A percentile compares a stretch with the other conserved stretches of the same genome.
Evolutionary conservation across 2,797 vertebrate genomes (phyloP).

Genomic region (Acomys russatus): DNA sequence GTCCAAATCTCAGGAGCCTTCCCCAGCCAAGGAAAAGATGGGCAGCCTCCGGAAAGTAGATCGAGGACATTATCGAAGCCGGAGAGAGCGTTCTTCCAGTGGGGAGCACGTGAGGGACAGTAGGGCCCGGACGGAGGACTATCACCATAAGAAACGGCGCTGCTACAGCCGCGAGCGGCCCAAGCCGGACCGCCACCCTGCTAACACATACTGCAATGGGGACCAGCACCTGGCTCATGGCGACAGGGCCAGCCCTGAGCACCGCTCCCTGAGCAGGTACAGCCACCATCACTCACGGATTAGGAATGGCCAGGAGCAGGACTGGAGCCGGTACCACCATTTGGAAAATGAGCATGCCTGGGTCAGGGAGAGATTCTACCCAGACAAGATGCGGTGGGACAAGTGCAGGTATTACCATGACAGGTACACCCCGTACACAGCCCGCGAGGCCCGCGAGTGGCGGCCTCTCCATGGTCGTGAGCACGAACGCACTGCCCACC

Average conservation of each 20-base stretch:
- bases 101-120: conserved; percentile 85
- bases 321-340: conserved; percentile 85
- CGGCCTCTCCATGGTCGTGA: conserved; percentile 86
- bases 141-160: conserved; percentile 80
- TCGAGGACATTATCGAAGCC: conserved; percentile 86
- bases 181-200: conserved; percentile 70
- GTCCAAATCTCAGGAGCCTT: conserved; percentile 64
- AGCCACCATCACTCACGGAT: conserved; percentile 83
- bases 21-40: conserved; percentile 80
- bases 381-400: conserved; percentile 88
- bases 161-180: conserved; percentile 77
- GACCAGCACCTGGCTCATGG: conserved; percentile 73
- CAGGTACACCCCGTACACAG: conserved; percentile 84
- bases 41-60: conserved; percentile 81
- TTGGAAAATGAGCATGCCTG: conserved; percentile 85
- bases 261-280: conserved; percentile 83
- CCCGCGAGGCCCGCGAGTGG: conserved; percentile 87
- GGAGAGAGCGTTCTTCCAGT: conserved; percentile 83
- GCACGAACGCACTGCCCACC: conserved; percentile 79
- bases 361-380: conserved; percentile 87
- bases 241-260: conserved; percentile 53
- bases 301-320: conserved; percentile 85
- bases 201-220: conserved; percentile 76
- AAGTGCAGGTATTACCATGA: conserved; percentile 87
- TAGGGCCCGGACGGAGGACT: conserved; percentile 75